These are phyloP conservation scores for Trissoscelio sp. DNA, from an alignment of 2,888 invertebrate species.

Conservation along the genomic window DNA sequence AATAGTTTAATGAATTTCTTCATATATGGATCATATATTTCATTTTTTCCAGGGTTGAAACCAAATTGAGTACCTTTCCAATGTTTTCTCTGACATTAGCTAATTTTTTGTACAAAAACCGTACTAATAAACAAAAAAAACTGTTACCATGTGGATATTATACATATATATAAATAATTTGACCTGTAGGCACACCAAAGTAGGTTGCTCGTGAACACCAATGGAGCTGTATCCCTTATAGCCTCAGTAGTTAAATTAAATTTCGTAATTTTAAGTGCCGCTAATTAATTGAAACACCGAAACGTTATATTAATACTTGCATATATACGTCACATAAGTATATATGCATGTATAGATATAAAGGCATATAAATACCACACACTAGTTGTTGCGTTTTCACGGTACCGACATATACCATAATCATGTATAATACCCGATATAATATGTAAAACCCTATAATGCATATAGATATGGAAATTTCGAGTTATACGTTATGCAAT, in stretches of 20 bases:
- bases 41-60: too few species aligned
- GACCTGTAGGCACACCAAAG: constrained; percentile 82
- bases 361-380: constrained; percentile 47
- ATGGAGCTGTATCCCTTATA: constrained; percentile 79
- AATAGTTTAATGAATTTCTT: too few species aligned
- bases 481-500: constrained; percentile 36
- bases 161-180: constrained; percentile 71
- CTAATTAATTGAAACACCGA: constrained; percentile 67
- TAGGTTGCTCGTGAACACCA: constrained; percentile 83
- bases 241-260: constrained; percentile 75
- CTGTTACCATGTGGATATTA: constrained; percentile 63
- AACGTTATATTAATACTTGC: constrained; percentile 49
- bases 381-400: constrained; percentile 53
- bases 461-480: constrained; percentile 43
- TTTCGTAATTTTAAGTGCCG: constrained; percentile 67
- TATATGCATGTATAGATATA: constrained; percentile 49
- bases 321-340: constrained; percentile 33
- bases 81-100: constrained; percentile 43
- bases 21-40: too few species aligned
- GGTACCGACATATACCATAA: constrained; percentile 27
- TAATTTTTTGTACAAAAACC: constrained; percentile 73
- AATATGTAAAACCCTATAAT: constrained; percentile 50
- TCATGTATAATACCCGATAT: constrained; percentile 42
- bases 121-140: constrained; percentile 62
- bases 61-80: neutral